A percentile compares a stretch with the other conserved stretches of the same genome.
phyloP scores from a whole-genome alignment of 2,113 vertebrate species.

The Chamaetylas fuelleborni region DNA sequence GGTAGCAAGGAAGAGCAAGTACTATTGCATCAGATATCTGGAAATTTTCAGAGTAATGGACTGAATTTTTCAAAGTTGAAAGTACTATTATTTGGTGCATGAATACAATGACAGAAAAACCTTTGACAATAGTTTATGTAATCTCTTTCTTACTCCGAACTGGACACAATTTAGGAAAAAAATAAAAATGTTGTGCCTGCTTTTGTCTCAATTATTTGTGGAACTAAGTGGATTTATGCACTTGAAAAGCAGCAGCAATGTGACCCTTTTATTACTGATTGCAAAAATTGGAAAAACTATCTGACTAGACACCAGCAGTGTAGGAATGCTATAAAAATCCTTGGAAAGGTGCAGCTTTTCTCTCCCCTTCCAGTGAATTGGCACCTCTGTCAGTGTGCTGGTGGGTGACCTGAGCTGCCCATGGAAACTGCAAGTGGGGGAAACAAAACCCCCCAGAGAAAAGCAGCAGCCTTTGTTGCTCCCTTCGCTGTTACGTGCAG shows the following conservation, averaged over 20 bases:
- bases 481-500: not conserved
- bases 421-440: not conserved
- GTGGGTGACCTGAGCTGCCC: not conserved
- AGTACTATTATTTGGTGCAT: not conserved
- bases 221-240: not conserved
- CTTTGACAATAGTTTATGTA: not conserved
- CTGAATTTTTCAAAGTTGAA: not conserved
- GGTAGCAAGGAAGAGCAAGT: not conserved
- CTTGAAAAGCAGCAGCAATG: not conserved
- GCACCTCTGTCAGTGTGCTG: not conserved
- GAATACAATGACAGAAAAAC: not conserved
- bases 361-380: not conserved
- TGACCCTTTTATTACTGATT: not conserved
- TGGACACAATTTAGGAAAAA: accelerated
- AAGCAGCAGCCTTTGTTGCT: not conserved
- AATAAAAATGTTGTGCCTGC: not conserved
- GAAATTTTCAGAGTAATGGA: not conserved
- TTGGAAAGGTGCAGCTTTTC: not conserved
- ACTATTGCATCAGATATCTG: not conserved
- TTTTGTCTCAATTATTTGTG: not conserved
- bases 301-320: not conserved
- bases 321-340: not conserved
- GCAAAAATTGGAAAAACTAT: not conserved
- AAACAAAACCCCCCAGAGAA: not conserved
- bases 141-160: not conserved